A percentile compares a stretch with the other conserved stretches of the same genome.
These are phyloP conservation scores for Hipparchia sbordonii DNA, from an alignment of 2,888 invertebrate genomes.

Conservation along the genomic window DNA sequence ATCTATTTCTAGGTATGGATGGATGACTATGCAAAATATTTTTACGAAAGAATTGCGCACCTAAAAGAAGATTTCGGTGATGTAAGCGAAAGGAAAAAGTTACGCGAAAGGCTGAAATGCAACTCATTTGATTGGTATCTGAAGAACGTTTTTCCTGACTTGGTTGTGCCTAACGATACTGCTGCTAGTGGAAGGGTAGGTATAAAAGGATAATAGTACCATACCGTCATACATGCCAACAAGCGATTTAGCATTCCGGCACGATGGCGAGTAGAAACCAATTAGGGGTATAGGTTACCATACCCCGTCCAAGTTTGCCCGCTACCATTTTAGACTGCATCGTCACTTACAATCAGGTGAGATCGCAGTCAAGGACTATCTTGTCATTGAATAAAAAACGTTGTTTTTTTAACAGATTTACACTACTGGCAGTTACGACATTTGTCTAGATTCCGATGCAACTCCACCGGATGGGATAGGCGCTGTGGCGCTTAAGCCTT, in stretches of 20 bases:
- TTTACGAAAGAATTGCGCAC: conserved; percentile 96
- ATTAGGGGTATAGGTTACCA: too few species aligned
- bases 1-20: conserved; percentile 88
- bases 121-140: conserved; percentile 98
- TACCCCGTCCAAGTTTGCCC: too few species aligned
- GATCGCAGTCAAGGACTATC: too few species aligned
- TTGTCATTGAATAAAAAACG: too few species aligned
- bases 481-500: conserved; percentile 22
- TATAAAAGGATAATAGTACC: conserved; percentile 7
- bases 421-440: conserved; percentile 20
- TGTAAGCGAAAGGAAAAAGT: conserved; percentile 87
- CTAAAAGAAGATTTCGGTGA: conserved; percentile 96
- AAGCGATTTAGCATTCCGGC: too few species aligned
- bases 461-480: conserved; percentile 12
- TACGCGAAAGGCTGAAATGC: conserved; percentile 92
- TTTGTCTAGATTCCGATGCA: conserved; percentile 33
- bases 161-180: conserved; percentile 96
- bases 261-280: too few species aligned
- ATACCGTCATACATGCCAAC: too few species aligned
- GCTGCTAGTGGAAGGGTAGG: conserved; percentile 97
- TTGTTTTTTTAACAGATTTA: conserved; percentile 24
- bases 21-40: conserved; percentile 97
- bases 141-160: conserved; percentile 96
- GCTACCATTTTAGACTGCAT: too few species aligned
- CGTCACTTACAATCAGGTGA: too few species aligned